A percentile compares a stretch with the other conserved stretches of the same genome.
Conservation (phyloP, 2,888 invertebrate genomes). For the Patella pellucida region DNA sequence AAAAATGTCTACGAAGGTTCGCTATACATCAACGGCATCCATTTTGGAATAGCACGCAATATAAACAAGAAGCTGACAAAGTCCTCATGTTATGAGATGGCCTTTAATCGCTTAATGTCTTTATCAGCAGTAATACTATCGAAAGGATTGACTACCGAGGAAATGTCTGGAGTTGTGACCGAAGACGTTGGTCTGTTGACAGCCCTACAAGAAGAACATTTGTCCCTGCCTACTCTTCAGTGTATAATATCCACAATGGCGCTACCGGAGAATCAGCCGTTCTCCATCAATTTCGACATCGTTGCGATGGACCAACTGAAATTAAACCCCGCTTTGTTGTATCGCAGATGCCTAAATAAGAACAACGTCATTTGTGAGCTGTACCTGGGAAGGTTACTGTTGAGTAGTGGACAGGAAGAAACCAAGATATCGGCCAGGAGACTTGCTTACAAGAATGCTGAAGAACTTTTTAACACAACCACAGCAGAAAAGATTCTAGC, state of each 20-base stretch:
- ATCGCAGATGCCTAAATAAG: not conserved
- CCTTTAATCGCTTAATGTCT: not conserved
- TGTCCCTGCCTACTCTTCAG: not conserved
- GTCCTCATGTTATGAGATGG: not conserved
- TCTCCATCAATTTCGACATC: not conserved
- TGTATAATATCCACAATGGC: not conserved
- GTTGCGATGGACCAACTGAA: not conserved
- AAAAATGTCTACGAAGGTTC: not conserved
- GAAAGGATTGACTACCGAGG: not conserved
- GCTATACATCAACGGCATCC: not conserved
- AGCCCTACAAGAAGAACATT: not conserved
- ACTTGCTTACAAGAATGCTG: constrained; percentile 20
- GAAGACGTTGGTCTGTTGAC: not conserved
- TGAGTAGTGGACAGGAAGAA: not conserved
- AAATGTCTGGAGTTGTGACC: not conserved
- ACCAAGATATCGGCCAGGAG: constrained; percentile 18
- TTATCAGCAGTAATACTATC: not conserved
- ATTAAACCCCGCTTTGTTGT: not conserved
- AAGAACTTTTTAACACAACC: not conserved
- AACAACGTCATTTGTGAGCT: not conserved
- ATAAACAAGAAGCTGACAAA: constrained; percentile 1
- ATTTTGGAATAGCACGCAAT: not conserved
- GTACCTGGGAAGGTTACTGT: constrained; percentile 1
- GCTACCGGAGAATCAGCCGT: not conserved
- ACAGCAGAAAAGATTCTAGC: not conserved